Conservation (phyloP, 1,140 invertebrate genomes). For the Whitmania pigra region DNA sequence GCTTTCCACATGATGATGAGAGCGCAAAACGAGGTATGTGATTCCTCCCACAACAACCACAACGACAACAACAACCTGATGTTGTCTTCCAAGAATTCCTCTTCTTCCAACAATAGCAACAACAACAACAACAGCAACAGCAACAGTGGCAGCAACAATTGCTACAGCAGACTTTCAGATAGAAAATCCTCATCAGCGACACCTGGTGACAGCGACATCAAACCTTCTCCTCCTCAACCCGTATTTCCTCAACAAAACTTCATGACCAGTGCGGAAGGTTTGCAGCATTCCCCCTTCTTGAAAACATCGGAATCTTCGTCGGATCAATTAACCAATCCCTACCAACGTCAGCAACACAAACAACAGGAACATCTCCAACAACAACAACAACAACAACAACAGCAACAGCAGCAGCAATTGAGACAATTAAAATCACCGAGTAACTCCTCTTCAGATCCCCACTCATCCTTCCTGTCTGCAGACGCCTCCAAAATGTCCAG, state of each 20-base stretch:
- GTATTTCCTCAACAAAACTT: background rate
- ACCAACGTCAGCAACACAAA: conserved; percentile 5
- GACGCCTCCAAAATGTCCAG: no score
- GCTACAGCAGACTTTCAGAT: background rate
- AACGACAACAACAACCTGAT: conserved; percentile 2
- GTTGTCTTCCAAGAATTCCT: conserved; percentile 27
- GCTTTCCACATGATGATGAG: conserved; percentile 41
- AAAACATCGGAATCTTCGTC: no score
- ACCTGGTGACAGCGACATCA: background rate
- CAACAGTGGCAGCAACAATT: background rate
- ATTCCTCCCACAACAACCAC: conserved; percentile 31
- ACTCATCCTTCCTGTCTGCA: no score
- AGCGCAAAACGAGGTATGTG: conserved; percentile 34
- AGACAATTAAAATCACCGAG: no score
- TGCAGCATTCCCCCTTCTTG: no score
- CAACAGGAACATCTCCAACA: background rate
- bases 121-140: background rate
- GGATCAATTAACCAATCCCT: background rate
- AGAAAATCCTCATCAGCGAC: background rate
- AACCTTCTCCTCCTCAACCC: background rate
- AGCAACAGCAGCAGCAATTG: background rate
- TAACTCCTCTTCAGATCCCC: no score
- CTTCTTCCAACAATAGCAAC: conserved; percentile 3
- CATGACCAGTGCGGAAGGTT: background rate
- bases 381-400: conserved; percentile 2